These are phyloP conservation scores for Bergia puertoricense DNA, from an alignment of 92 coral and sea anemone genomes.

Conservation along the genomic window DNA sequence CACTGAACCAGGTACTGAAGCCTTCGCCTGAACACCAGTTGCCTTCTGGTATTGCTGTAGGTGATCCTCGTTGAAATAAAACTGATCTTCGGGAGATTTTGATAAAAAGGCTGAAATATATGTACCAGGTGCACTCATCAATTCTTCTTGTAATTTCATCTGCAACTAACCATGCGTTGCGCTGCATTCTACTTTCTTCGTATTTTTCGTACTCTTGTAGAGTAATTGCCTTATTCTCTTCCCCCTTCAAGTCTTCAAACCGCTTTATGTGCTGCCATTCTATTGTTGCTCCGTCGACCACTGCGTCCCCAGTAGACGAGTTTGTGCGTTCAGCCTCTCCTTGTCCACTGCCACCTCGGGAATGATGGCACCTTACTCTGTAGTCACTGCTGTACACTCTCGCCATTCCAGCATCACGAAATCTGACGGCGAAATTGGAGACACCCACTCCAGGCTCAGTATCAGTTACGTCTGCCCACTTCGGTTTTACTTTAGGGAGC, in stretches of 20 bases:
- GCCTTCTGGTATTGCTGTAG: not conserved
- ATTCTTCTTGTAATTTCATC: constrained; percentile 11
- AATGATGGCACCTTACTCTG: too few species aligned
- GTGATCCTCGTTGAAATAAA: not conserved
- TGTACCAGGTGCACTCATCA: constrained; percentile 23
- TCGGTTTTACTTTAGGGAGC: too few species aligned
- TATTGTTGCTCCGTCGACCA: too few species aligned
- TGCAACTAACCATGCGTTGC: constrained; percentile 30
- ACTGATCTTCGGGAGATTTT: not conserved
- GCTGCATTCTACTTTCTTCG: not conserved
- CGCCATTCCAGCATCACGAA: too few species aligned
- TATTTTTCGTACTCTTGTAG: constrained; percentile 12
- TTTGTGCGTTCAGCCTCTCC: too few species aligned
- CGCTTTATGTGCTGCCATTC: not conserved
- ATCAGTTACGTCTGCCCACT: too few species aligned
- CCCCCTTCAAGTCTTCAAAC: not conserved
- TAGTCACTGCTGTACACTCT: too few species aligned
- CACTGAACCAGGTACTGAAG: not conserved
- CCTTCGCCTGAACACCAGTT: not conserved
- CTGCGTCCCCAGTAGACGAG: too few species aligned
- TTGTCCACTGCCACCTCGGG: too few species aligned
- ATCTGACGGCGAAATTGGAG: too few species aligned
- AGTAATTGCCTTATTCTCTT: not conserved
- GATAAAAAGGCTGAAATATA: constrained; percentile 34
- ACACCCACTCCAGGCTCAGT: too few species aligned